phyloP scores from a whole-genome alignment of 1,140 invertebrate species.

The Pteromalus puparum region DNA sequence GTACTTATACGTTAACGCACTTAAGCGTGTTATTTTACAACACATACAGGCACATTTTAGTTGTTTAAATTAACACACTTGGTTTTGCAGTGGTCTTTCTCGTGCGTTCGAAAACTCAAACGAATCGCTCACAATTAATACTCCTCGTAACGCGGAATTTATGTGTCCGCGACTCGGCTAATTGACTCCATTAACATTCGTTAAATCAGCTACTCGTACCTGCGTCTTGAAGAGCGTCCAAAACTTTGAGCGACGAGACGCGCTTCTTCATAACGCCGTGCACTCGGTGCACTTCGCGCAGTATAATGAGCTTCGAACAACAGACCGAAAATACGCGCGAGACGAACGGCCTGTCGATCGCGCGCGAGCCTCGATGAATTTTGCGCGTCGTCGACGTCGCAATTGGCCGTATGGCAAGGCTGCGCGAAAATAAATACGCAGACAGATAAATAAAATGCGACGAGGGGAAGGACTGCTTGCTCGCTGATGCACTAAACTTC shows the following conservation, averaged over 20 bases:
- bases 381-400: background rate
- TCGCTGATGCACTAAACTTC: no score
- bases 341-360: no score
- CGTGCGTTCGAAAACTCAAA: no score
- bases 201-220: background rate
- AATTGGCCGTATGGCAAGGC: background rate
- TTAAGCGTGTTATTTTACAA: no score
- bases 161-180: background rate
- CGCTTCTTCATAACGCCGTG: background rate
- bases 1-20: no score
- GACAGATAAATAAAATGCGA: constrained; percentile 2
- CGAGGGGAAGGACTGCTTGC: background rate
- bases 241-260: background rate
- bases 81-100: no score
- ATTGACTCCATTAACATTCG: constrained; percentile 9
- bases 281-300: background rate
- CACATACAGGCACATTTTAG: no score
- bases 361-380: background rate
- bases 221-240: background rate
- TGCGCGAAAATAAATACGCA: background rate
- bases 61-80: no score
- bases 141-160: no score
- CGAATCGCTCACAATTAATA: no score
- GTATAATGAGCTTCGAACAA: no score
- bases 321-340: no score